Evolutionary conservation across 2,888 invertebrate species (phyloP), one percentile per base, ranked within the genome.

Genomic region (Himalopsyche japonica): DNA sequence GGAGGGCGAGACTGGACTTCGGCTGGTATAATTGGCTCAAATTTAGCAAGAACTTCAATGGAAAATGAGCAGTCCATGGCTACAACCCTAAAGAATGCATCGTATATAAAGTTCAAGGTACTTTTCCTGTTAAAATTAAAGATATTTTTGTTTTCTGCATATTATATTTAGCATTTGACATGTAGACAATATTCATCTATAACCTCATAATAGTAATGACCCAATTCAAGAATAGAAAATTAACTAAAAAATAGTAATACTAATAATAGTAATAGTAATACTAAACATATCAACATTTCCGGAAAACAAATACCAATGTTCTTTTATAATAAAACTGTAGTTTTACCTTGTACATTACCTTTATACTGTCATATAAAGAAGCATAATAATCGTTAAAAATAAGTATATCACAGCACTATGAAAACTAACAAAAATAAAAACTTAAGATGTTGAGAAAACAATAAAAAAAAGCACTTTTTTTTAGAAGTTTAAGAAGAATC

Each of bases 1-100:
- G 98, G 97, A 8, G 98, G 98, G 7, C 92, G 97, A 86, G 96
- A 97, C 88, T 96, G 97, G 91, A 94, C 96, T 0, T 89, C 93
- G 0, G 94, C 94, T 20, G 94, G 92, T 7, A 91, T 91, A 88
- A 91, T 91, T 30, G 89, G 89, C 49, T 92, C 93, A 78, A 91
- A 91, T 24, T 79, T 83, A 34, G 76, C 85, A 47, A 86, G 82
- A 76, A 86, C 83, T 10, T 64, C 80, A n/a, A 81, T 87, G 18
- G 89, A 90, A 10, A 88, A 88, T 34, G 90, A 90, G 87, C 88
- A 89, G 57, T 89, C 89, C 0, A 84, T 83, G 37, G 70, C 86
- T 7, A 43, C 92, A 81, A 91, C 92, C 0, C 88, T 90, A 0
- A 89, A 89, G 84, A 91, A 90, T 87, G 88, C 91, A n/a, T 86